phyloP scores from a whole-genome alignment of 2,888 invertebrate genomes.

The Ommatoiulus sabulosus region DNA sequence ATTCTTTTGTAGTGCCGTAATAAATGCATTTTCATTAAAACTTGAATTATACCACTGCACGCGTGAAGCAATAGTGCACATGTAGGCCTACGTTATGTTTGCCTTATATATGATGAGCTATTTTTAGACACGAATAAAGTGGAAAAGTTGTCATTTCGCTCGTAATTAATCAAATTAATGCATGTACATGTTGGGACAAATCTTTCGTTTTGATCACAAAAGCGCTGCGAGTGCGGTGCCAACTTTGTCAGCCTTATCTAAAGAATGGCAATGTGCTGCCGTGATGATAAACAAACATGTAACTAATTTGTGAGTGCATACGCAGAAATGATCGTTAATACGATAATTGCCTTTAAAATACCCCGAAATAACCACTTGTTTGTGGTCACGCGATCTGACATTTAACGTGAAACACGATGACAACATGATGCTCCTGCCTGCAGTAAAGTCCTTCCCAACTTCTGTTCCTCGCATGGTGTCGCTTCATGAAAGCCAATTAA shows the following conservation, averaged over 20 bases:
- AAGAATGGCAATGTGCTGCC: not conserved
- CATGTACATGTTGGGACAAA: not conserved
- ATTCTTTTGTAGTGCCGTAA: not conserved
- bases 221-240: not conserved
- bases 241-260: too few species aligned
- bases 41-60: not conserved
- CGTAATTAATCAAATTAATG: not conserved
- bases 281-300: not conserved
- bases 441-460: too few species aligned
- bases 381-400: not conserved
- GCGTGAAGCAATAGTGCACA: not conserved
- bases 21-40: not conserved
- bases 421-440: too few species aligned
- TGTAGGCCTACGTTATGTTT: not conserved
- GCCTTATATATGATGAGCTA: not conserved
- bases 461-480: too few species aligned
- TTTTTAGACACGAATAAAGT: not conserved
- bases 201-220: not conserved
- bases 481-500: too few species aligned
- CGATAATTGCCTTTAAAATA: slow-evolving; percentile 6
- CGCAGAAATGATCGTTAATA: not conserved
- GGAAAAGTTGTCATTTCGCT: not conserved
- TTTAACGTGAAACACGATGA: not conserved
- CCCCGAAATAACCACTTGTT: not conserved
- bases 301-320: not conserved